phyloP scores from a whole-genome alignment of 2,113 vertebrate species.

The Serilophus lunatus region DNA sequence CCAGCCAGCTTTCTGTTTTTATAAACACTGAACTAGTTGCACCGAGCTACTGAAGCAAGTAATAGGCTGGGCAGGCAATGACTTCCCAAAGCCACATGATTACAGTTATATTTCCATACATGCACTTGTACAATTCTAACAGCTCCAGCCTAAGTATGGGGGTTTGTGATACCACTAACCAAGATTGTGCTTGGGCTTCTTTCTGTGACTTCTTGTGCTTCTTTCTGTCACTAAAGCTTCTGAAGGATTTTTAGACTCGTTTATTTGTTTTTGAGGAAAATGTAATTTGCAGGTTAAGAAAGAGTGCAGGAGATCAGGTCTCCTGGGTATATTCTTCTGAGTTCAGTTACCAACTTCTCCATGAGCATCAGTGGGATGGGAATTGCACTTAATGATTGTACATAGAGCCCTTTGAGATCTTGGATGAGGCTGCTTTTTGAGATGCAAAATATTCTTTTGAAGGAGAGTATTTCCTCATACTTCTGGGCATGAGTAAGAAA shows the following conservation, averaged over 20 bases:
- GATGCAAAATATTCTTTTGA: constrained; percentile 60
- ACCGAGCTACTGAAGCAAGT: not conserved
- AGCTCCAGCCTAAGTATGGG: not conserved
- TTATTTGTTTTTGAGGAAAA: constrained; percentile 63
- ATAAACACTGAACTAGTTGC: not conserved
- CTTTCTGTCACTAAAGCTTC: constrained; percentile 51
- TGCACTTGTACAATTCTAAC: not conserved
- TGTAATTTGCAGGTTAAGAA: constrained; percentile 60
- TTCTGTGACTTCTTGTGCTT: constrained; percentile 46
- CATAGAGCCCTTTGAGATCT: not conserved
- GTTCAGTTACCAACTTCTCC: constrained; percentile 1
- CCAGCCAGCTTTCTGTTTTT: constrained; percentile 28
- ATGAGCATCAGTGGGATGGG: not conserved
- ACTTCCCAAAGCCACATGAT: constrained; percentile 17
- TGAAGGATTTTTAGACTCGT: constrained; percentile 32
- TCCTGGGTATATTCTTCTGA: constrained; percentile 1
- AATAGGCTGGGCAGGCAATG: not conserved
- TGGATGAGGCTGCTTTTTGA: constrained; percentile 24
- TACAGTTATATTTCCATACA: constrained; percentile 2
- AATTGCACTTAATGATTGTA: constrained; percentile 35
- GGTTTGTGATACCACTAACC: not conserved
- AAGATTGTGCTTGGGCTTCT: constrained; percentile 4
- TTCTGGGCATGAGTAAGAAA: constrained; percentile 35
- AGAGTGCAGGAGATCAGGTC: constrained; percentile 21
- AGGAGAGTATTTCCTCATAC: constrained; percentile 55